A percentile compares a stretch with the other conserved stretches of the same genome.
Conservation (phyloP, 1,140 invertebrate species). For the Venturia canescens region DNA sequence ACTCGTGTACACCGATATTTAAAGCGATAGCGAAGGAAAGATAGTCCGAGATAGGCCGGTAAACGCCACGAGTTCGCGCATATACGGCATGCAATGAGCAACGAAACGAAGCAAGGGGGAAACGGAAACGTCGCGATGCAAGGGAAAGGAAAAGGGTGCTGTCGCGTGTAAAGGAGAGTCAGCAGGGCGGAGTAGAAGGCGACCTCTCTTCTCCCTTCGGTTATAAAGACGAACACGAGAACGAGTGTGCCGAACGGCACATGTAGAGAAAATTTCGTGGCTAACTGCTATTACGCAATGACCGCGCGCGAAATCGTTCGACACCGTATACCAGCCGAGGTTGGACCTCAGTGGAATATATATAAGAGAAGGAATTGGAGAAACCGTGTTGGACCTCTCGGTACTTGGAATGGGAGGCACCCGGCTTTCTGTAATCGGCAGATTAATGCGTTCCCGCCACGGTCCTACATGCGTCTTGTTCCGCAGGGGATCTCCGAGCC, state of each 20-base stretch:
- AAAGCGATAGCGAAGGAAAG: too few species aligned
- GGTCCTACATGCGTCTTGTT: slow-evolving; percentile 52
- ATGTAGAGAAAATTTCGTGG: not conserved
- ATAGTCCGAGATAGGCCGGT: too few species aligned
- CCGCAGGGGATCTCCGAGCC: not conserved
- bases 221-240: slow-evolving; percentile 22
- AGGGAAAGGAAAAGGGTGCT: not conserved
- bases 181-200: slow-evolving; percentile 8
- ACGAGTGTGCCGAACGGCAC: not conserved
- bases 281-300: slow-evolving; percentile 67
- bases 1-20: too few species aligned
- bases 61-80: not conserved
- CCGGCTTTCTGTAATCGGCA: slow-evolving; percentile 74
- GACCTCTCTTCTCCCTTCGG: not conserved
- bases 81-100: slow-evolving; percentile 10
- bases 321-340: not conserved
- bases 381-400: slow-evolving; percentile 67
- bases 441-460: slow-evolving; percentile 72
- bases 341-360: slow-evolving; percentile 18
- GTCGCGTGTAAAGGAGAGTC: not conserved
- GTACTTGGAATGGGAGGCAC: slow-evolving; percentile 74
- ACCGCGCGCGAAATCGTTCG: slow-evolving; percentile 41
- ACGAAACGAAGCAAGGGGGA: not conserved
- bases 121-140: not conserved
- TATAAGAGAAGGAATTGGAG: slow-evolving; percentile 63